Percentiles rank a stretch among this genome's conserved stretches.
These are phyloP conservation scores for Chrysopilus asiliformis DNA, from an alignment of 2,888 invertebrate species.

Conservation along the genomic window DNA sequence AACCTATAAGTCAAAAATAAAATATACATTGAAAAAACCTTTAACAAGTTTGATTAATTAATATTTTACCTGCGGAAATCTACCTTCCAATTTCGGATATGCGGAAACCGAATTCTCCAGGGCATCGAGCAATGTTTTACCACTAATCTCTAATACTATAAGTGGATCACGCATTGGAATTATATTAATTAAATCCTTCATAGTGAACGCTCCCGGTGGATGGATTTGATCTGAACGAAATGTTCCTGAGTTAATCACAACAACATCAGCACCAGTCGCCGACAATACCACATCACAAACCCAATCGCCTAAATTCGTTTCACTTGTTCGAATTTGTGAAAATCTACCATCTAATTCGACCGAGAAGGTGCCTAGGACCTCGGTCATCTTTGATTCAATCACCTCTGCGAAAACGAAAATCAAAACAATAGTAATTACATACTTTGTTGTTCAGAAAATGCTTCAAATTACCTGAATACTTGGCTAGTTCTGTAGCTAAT, in stretches of 20 bases:
- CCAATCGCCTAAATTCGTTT: constrained; percentile 85
- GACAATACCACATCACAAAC: constrained; percentile 70
- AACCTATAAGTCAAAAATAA: constrained; percentile 36
- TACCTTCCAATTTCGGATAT: constrained; percentile 76
- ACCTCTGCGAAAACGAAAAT: constrained; percentile 42
- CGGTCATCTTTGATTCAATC: constrained; percentile 73
- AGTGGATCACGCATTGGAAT: constrained; percentile 78
- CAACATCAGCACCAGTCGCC: constrained; percentile 73
- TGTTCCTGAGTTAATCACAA: constrained; percentile 65
- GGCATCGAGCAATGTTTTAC: constrained; percentile 51
- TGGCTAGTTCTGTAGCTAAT: constrained; percentile 55
- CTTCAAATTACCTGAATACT: constrained; percentile 40
- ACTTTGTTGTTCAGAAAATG: constrained; percentile 32
- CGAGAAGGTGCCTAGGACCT: constrained; percentile 66
- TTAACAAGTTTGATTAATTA: not conserved
- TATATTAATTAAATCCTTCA: constrained; percentile 68
- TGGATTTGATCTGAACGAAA: constrained; percentile 43
- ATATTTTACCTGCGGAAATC: constrained; percentile 60
- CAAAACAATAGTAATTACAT: constrained; percentile 16
- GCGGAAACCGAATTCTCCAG: constrained; percentile 76
- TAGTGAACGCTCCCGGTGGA: constrained; percentile 69
- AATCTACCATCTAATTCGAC: constrained; percentile 83
- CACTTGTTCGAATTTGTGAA: constrained; percentile 60
- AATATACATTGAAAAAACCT: too few species aligned
- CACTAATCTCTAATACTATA: constrained; percentile 60